Base-by-base conservation (phyloP, 2,888 invertebrate genomes). In the Eilema sororculum region DNA sequence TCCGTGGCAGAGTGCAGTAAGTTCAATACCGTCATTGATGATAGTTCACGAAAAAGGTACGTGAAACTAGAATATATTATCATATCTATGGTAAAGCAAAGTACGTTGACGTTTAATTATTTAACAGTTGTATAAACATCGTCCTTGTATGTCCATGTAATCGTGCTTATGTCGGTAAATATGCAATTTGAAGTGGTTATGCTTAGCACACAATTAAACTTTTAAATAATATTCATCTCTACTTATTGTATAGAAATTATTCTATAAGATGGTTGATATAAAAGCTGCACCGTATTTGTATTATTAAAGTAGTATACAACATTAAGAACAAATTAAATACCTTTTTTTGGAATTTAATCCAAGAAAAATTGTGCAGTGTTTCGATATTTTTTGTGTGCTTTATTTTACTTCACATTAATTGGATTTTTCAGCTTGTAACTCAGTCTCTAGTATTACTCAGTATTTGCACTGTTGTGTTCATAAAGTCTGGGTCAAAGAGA, bases 121-220 rank as follows among this genome's bases (percentile, higher is more conserved):
- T 66, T 70, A 71, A 72, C 67, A 67, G 76, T 78, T 77, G 78
- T 79, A 80, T 78, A 79, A 82, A 85, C 84, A 85, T 87, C 84
- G 89, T 89, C 92, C 91, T 92, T 93, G 91, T 90, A 89, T 78
- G 41, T 41, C 4, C 41, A 41, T 16, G 4, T 86, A 88, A 86
- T 92, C 90, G 91, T 92, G 90, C 86, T 86, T 84, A 85, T 83
- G 84, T 85, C 84, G 83, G 85, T 87, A 89, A 91, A 90, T 87
- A 86, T 84, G 87, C 89, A 91, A 89, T 92, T 90, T 89, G 78
- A 87, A 81, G 84, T 84, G 84, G 84, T 88, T 88, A 88, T 85
- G 85, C 81, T 83, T 83, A 82, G 77, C 78, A 78, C 84, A 84
- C 83, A 85, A 87, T 89, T 86, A 86, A 86, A 81, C 81, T 81